Evolutionary conservation across 2,888 invertebrate genomes (phyloP).

Genomic region (Dusona sp.): DNA sequence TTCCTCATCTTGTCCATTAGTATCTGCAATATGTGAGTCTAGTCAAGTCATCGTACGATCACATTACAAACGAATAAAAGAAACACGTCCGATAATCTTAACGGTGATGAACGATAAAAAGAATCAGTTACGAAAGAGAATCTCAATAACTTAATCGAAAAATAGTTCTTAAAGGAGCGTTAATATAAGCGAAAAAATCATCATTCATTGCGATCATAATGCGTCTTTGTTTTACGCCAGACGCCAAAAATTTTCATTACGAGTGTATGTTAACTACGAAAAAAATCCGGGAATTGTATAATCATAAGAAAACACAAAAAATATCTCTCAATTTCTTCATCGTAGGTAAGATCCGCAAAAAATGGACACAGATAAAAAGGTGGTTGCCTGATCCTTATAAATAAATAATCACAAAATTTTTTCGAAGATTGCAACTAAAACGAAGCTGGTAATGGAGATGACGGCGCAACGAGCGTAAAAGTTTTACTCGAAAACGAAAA

Average conservation of each 20-base stretch:
- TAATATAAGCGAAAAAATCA: not conserved
- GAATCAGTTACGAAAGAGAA: conserved; percentile 29
- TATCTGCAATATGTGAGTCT: conserved; percentile 25
- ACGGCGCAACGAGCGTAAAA: conserved; percentile 16
- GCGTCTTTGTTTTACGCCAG: conserved; percentile 3
- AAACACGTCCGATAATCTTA: conserved; percentile 31
- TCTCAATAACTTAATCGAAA: conserved; percentile 39
- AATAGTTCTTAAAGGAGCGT: conserved; percentile 1
- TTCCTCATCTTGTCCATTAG: conserved; percentile 9
- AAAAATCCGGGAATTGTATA: not conserved
- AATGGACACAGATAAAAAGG: not conserved
- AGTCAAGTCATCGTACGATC: conserved; percentile 41
- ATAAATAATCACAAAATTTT: conserved; percentile 25
- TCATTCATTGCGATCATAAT: conserved; percentile 8
- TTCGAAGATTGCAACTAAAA: conserved; percentile 31
- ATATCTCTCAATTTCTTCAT: conserved; percentile 34
- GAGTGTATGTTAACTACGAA: not conserved
- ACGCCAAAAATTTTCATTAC: conserved; percentile 12
- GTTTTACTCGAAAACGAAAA: conserved; percentile 53
- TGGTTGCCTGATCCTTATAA: not conserved
- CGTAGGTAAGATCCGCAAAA: conserved; percentile 9
- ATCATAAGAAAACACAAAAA: conserved; percentile 15
- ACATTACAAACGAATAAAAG: not conserved
- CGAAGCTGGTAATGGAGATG: conserved; percentile 22
- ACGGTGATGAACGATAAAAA: conserved; percentile 38